phyloP scores from a whole-genome alignment of 1,140 invertebrate genomes.

The Brachionus koreanus region DNA sequence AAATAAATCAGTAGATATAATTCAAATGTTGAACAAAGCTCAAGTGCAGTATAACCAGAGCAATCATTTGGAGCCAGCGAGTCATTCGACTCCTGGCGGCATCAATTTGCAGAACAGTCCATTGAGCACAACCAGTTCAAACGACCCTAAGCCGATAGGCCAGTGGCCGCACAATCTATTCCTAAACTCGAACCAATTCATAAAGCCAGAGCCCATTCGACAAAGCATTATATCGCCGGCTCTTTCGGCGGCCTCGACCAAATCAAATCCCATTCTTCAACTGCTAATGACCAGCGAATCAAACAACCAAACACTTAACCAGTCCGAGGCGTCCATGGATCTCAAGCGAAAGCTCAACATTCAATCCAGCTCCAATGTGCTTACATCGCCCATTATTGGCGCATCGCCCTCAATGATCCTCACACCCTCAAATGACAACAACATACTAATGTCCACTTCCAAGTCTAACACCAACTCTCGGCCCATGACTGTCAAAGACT shows the following conservation, averaged over 20 bases:
- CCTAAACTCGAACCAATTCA: slow-evolving; percentile 18
- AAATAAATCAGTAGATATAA: slow-evolving; percentile 3
- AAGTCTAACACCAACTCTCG: neutral
- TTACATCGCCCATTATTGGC: slow-evolving; percentile 25
- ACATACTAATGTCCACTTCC: neutral
- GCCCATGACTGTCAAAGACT: slow-evolving; percentile 41
- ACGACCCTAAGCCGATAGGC: neutral
- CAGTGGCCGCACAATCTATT: slow-evolving; percentile 13
- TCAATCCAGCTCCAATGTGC: neutral
- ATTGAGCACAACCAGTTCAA: slow-evolving; percentile 16
- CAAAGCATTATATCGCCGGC: neutral
- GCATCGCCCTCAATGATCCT: slow-evolving; percentile 21
- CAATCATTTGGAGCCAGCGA: slow-evolving; percentile 8
- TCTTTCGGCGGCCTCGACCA: neutral
- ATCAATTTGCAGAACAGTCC: neutral
- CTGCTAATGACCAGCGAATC: neutral
- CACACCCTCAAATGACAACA: slow-evolving; percentile 22
- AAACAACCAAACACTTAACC: neutral
- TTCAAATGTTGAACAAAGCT: slow-evolving; percentile 41
- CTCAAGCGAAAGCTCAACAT: slow-evolving; percentile 40
- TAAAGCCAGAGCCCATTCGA: slow-evolving; percentile 20
- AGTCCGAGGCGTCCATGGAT: slow-evolving; percentile 27
- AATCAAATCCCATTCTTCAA: slow-evolving; percentile 13
- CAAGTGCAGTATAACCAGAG: slow-evolving; percentile 20
- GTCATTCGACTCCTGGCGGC: slow-evolving; percentile 26